Percentiles rank a stretch among this genome's conserved stretches.
Evolutionary conservation across 1,140 invertebrate species (phyloP).

Genomic region (Cyclargus thomasi): DNA sequence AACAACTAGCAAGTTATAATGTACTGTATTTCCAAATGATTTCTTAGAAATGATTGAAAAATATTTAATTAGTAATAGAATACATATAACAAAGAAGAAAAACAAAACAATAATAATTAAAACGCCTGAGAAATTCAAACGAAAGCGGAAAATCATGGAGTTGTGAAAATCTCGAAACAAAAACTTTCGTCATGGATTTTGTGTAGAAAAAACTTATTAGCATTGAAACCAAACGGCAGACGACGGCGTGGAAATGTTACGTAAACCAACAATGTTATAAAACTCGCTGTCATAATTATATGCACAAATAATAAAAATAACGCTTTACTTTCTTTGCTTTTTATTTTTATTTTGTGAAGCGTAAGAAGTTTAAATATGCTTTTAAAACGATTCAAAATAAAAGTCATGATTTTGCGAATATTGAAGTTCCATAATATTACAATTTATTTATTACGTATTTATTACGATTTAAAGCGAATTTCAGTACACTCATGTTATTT

Average conservation of each 20-base stretch:
- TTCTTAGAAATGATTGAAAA: no score
- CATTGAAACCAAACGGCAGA: neutral
- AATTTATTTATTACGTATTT: no score
- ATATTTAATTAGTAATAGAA: no score
- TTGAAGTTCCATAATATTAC: no score
- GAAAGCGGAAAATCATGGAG: neutral
- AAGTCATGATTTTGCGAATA: neutral
- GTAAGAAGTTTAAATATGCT: neutral
- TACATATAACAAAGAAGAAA: no score
- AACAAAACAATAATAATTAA: neutral
- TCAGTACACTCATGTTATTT: no score
- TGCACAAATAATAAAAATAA: neutral
- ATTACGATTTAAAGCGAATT: no score
- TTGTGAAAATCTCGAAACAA: slow-evolving; percentile 1
- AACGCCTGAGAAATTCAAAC: neutral
- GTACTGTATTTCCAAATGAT: no score
- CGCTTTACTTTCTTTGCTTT: neutral
- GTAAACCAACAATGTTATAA: neutral
- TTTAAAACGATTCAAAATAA: neutral
- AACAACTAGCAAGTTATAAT: no score
- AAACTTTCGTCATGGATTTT: slow-evolving; percentile 1
- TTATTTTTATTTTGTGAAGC: neutral
- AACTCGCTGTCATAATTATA: neutral
- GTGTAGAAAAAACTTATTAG: neutral
- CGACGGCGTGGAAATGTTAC: neutral